Percentiles rank a stretch among this genome's conserved stretches.
Conservation (phyloP, 1,140 invertebrate species). For the Apocrypta bakeri region DNA sequence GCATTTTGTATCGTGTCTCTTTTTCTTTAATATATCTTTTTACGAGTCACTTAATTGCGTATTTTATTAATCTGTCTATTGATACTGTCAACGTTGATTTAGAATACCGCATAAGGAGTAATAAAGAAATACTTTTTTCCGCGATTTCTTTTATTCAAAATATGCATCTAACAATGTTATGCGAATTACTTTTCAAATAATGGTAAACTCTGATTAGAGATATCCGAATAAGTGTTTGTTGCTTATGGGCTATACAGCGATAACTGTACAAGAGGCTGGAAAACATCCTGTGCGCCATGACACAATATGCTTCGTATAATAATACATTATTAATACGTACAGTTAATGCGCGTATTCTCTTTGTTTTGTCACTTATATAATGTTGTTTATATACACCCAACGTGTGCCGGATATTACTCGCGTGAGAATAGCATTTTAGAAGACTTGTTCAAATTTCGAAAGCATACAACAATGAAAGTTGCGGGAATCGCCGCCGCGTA, state of each 20-base stretch:
- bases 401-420: slow-evolving; percentile 4
- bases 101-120: too few relatives aligned
- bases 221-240: too few relatives aligned
- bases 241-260: too few relatives aligned
- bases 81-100: too few relatives aligned
- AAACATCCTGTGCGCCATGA: slow-evolving; percentile 43
- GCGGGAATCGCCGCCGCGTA: background rate
- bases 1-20: slow-evolving; percentile 10
- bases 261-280: slow-evolving; percentile 5
- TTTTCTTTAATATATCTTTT: too few relatives aligned
- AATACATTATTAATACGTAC: slow-evolving; percentile 56
- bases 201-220: too few relatives aligned
- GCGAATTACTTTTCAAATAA: too few relatives aligned
- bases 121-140: too few relatives aligned
- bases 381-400: slow-evolving; percentile 40
- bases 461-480: slow-evolving; percentile 20
- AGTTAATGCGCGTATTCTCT: slow-evolving; percentile 34
- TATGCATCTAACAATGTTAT: too few relatives aligned
- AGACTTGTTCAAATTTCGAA: slow-evolving; percentile 27
- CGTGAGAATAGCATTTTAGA: background rate
- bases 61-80: too few relatives aligned
- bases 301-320: slow-evolving; percentile 57
- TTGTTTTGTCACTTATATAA: background rate
- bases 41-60: too few relatives aligned
- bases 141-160: too few relatives aligned